Base-by-base conservation (phyloP, 2,888 invertebrate species). In the Dyspetes luteomarginatus region DNA sequence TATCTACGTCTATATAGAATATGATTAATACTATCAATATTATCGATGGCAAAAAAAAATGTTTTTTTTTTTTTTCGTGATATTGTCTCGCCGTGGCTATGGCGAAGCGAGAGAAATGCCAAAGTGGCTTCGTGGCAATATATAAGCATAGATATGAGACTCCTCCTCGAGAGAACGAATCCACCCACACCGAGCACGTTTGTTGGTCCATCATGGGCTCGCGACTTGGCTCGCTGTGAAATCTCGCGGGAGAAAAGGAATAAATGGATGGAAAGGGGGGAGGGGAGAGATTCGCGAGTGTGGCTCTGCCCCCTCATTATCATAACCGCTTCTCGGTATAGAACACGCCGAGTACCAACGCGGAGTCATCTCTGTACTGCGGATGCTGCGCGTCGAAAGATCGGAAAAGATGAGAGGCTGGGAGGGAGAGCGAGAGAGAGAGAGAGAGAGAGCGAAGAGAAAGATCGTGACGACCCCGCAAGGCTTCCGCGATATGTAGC, bases 301-400 rank as follows among this genome's bases (percentile, higher is more conserved):
- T 60, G 71, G 82, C 76, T 72, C 81, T 78, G 76, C 82, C 86
- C 85, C 72, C 74, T 87, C 78, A 87, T 87, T 86, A 88, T 71
- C 83, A 81, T 86, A 87, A 88, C 84, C 64, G 79, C 83, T 87
- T 78, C 36, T 36, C 78, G 67, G n/a, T n/a, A n/a, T 65, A 65
- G 65, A 45, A 58, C 58, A 67, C 68, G 36, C 26, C 55, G 52
- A 43, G 50, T 68, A 69, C 58, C 69, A 64, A 55, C 15, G n/a
- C n/a, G 19, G 52, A 26, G 36, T 52, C 36, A 30, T 50, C 9
- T 22, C 64, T 30, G n/a, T n/a, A n/a, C n/a, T 48, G 56, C 24
- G 45, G 80, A 76, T 80, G 76, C 76, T 76, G 80, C 56, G 56
- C 30, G 58, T 9, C 28, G 56, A 74, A 56, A 43, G 56, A 45